Percentiles rank a stretch among this genome's conserved stretches.
Conservation (phyloP, 2,113 vertebrate genomes). For the Eudorcas thomsonii region DNA sequence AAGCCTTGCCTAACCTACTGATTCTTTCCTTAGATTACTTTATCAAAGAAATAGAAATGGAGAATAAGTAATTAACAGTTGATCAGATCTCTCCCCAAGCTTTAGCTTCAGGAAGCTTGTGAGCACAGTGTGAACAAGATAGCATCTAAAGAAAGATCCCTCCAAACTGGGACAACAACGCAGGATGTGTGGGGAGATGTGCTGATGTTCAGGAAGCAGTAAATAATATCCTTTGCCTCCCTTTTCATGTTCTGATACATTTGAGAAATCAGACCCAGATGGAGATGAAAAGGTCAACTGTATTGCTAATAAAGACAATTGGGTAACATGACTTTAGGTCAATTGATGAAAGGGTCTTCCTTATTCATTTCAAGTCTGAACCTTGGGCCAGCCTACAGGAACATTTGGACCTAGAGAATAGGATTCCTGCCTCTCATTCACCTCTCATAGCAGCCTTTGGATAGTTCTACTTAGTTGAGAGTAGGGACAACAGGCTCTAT, state of each 20-base stretch:
- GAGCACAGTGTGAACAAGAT: not conserved
- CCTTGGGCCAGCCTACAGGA: not conserved
- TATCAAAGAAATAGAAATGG: not conserved
- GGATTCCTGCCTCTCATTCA: not conserved
- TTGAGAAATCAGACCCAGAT: not conserved
- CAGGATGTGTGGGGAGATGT: not conserved
- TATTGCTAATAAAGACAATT: not conserved
- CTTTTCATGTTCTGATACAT: not conserved
- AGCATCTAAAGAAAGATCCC: not conserved
- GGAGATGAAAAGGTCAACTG: not conserved
- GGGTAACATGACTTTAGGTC: not conserved
- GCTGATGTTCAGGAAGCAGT: not conserved
- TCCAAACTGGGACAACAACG: not conserved
- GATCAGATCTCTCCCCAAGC: not conserved
- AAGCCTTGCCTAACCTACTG: not conserved
- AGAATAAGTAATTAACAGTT: not conserved
- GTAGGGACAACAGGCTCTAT: fast-evolving
- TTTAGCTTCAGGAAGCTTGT: not conserved
- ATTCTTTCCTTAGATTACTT: not conserved
- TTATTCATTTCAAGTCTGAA: not conserved
- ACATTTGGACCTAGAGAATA: not conserved
- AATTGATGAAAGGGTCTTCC: not conserved
- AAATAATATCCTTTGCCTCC: not conserved
- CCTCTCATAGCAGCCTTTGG: not conserved
- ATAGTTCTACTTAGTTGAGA: not conserved